A percentile compares a stretch with the other conserved stretches of the same genome.
phyloP scores from a whole-genome alignment of 2,113 vertebrate species.

The human (Homo sapiens) region DNA sequence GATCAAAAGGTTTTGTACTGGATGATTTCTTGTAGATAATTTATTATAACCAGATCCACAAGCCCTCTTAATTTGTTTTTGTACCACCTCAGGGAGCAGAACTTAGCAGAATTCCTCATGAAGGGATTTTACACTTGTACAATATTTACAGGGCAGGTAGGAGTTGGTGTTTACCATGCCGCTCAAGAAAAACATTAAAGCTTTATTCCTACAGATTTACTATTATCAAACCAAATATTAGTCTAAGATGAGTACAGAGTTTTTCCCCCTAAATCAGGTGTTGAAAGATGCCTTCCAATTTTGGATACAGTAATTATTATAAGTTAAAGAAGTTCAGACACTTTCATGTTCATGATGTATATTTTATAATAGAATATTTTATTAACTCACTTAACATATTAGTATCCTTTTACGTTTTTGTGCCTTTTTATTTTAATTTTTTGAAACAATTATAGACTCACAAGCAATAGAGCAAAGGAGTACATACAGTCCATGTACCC shows the following conservation, averaged over 20 bases:
- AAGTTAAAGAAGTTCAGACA: conserved; percentile 24
- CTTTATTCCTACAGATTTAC: not conserved
- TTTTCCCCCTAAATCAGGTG: not conserved
- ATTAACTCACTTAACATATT: not conserved
- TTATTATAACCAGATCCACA: conserved; percentile 13
- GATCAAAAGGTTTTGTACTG: not conserved
- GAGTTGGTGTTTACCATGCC: conserved; percentile 26
- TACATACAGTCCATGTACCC: not conserved
- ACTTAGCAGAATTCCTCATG: not conserved
- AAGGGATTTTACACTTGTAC: not conserved
- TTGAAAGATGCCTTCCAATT: conserved; percentile 5
- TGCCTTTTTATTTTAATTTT: conserved; percentile 16
- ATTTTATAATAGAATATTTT: conserved; percentile 20
- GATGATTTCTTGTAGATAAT: conserved; percentile 19
- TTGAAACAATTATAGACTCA: conserved; percentile 14
- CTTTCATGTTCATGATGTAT: not conserved
- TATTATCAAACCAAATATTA: conserved; percentile 8
- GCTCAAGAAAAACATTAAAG: conserved; percentile 32
- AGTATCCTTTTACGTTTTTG: not conserved
- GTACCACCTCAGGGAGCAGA: not conserved
- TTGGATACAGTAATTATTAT: conserved; percentile 24
- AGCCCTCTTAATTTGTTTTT: not conserved
- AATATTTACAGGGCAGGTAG: not conserved
- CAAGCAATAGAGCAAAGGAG: not conserved
- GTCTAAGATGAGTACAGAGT: not conserved